Base-by-base conservation (phyloP, 2,888 invertebrate species). In the Crossocerus cetratus region DNA sequence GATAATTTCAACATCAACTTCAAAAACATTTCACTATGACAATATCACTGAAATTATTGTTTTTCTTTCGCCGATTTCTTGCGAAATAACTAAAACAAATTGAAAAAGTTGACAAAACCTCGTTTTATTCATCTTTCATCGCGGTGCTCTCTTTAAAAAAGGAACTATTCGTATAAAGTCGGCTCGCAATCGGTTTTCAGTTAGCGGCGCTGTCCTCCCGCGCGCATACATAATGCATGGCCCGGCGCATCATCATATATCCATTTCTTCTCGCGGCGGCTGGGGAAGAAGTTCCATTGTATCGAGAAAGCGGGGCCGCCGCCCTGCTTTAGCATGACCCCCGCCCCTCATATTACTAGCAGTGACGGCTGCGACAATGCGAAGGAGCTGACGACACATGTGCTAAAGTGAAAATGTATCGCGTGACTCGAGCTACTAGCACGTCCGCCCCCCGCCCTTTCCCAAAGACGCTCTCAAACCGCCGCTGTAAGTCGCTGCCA, bases 371-470 rank as follows among this genome's bases (percentile, higher is more conserved):
- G 82, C 72, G 60, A 65, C 73, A 85, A 86, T 76, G 84, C 80
- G 86, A 84, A 83, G 84, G 84, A 83, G 75, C 77, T 79, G 85
- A 87, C 87, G 85, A 87, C 90, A 90, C 86, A 87, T 90, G 90
- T 86, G 89, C 87, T 86, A 89, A 90, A 90, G 90, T 89, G 90
- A 90, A 90, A 90, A 90, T 88, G 86, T 90, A 90, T 89, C 82
- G 86, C 88, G 88, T 88, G 88, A 88, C 84, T 69, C 80, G 86
- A 83, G 84, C 81, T 72, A 80, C 66, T 66, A 69, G 59, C 63
- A 65, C 64, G 75, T 64, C 61, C 63, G 77, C 70, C 61, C 63
- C 77, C 70, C 73, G 69, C 76, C 65, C 74, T 49, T 14, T 49
- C 14, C 49, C 49, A 57, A 83, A 86, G 86, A 87, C 89, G 88